These are phyloP conservation scores for Gephyroberyx darwinii DNA, from an alignment of 2,797 vertebrate genomes.

Conservation along the genomic window DNA sequence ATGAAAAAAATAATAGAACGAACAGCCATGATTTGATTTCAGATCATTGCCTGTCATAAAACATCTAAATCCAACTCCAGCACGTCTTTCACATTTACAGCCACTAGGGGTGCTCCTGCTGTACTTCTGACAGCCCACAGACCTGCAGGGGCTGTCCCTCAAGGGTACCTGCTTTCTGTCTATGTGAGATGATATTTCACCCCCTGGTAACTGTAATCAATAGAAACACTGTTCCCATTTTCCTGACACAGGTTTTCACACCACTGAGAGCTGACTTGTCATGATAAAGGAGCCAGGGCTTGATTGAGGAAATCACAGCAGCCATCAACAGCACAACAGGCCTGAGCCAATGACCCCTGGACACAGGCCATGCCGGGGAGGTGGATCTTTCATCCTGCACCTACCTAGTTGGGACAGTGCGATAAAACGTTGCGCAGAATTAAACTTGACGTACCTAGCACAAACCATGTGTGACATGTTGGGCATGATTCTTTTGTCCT, in stretches of 20 bases:
- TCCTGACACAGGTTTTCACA: constrained; percentile 83
- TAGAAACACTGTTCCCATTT: constrained; percentile 81
- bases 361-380: background rate
- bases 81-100: constrained; percentile 9
- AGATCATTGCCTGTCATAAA: constrained; percentile 18
- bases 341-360: constrained; percentile 10
- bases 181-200: constrained; percentile 78
- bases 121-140: constrained; percentile 19
- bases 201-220: constrained; percentile 69
- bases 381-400: background rate
- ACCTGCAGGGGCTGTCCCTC: constrained; percentile 36
- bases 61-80: constrained; percentile 31
- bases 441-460: too few species aligned
- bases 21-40: constrained; percentile 1
- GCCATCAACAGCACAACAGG: constrained; percentile 63
- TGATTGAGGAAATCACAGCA: constrained; percentile 74
- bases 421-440: background rate
- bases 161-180: constrained; percentile 56
- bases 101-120: constrained; percentile 30
- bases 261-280: constrained; percentile 69
- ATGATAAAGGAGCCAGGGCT: constrained; percentile 65
- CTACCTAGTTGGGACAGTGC: background rate
- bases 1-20: background rate
- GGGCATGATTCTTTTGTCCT: too few species aligned
- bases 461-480: too few species aligned